Conservation (phyloP, 2,888 invertebrate species). For the Pogonocherus hispidulus region DNA sequence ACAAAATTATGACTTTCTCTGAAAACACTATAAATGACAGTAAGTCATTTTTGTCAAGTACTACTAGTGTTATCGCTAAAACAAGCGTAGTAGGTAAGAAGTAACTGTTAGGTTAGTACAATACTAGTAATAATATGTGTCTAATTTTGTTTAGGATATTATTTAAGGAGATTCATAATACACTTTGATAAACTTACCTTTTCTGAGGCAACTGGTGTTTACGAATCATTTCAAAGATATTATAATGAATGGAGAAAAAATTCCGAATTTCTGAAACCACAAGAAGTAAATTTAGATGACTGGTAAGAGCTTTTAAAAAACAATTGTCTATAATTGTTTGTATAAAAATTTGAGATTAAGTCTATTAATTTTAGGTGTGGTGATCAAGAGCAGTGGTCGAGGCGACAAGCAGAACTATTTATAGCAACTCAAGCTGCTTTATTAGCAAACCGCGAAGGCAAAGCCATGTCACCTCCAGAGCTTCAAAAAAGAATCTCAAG, state of each 20-base stretch:
- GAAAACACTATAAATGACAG: slow-evolving; percentile 44
- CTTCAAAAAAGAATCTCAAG: slow-evolving; percentile 82
- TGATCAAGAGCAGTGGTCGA: slow-evolving; percentile 82
- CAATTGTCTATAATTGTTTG: slow-evolving; percentile 4
- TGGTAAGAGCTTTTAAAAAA: slow-evolving; percentile 46
- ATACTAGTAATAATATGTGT: no score
- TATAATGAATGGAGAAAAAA: slow-evolving; percentile 65
- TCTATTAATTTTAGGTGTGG: slow-evolving; percentile 59
- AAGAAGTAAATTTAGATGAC: slow-evolving; percentile 46
- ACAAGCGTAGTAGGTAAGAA: slow-evolving; percentile 77
- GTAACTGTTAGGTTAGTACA: slow-evolving; percentile 9
- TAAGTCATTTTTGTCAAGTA: slow-evolving; percentile 34
- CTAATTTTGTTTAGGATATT: slow-evolving; percentile 77
- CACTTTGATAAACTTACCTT: slow-evolving; percentile 88
- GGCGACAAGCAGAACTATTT: slow-evolving; percentile 90
- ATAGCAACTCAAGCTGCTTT: slow-evolving; percentile 89
- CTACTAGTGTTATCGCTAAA: slow-evolving; percentile 69
- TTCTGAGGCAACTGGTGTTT: slow-evolving; percentile 83
- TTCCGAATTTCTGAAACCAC: slow-evolving; percentile 36
- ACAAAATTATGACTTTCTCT: slow-evolving; percentile 53
- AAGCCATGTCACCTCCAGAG: slow-evolving; percentile 82
- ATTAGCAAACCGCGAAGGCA: slow-evolving; percentile 84
- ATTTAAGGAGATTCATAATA: slow-evolving; percentile 84
- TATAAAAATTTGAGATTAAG: slow-evolving; percentile 2
- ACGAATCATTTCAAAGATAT: slow-evolving; percentile 80